phyloP scores from a whole-genome alignment of 2,888 invertebrate genomes.

The Meiosimyza platycephala region DNA sequence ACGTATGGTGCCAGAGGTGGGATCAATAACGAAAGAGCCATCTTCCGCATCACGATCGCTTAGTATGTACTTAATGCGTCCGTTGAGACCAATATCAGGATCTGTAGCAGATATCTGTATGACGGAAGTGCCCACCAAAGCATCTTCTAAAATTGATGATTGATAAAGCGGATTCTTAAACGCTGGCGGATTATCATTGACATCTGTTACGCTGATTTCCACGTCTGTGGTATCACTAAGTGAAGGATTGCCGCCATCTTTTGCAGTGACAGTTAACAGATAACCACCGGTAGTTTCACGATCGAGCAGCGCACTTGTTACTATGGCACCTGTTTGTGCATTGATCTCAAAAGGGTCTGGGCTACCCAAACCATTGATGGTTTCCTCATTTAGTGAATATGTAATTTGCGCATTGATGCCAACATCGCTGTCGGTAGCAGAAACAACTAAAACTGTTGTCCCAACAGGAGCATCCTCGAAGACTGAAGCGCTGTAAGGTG shows the following conservation, averaged over 20 bases:
- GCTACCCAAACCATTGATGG: slow-evolving; percentile 70
- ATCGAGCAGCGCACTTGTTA: slow-evolving; percentile 86
- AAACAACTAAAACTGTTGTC: slow-evolving; percentile 90
- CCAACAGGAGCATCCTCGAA: slow-evolving; percentile 94
- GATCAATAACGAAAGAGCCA: slow-evolving; percentile 92
- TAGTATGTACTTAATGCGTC: slow-evolving; percentile 83
- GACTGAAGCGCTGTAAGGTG: slow-evolving; percentile 89
- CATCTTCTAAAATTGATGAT: slow-evolving; percentile 88
- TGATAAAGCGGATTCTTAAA: slow-evolving; percentile 87
- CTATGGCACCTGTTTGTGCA: slow-evolving; percentile 91
- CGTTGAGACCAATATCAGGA: slow-evolving; percentile 88
- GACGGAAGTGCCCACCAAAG: slow-evolving; percentile 82
- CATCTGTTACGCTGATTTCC: slow-evolving; percentile 93
- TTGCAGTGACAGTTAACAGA: slow-evolving; percentile 89
- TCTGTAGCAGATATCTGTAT: slow-evolving; percentile 85
- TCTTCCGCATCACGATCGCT: slow-evolving; percentile 81
- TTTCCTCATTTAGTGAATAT: slow-evolving; percentile 79
- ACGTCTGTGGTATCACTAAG: slow-evolving; percentile 95
- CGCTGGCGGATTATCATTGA: slow-evolving; percentile 93
- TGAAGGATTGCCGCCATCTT: slow-evolving; percentile 91
- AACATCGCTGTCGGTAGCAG: slow-evolving; percentile 93
- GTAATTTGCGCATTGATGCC: slow-evolving; percentile 93
- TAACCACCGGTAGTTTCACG: slow-evolving; percentile 86
- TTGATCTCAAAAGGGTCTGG: slow-evolving; percentile 88
- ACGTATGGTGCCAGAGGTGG: slow-evolving; percentile 90